Evolutionary conservation across 2,888 invertebrate genomes (phyloP).

Genomic region (Achlya flavicornis): DNA sequence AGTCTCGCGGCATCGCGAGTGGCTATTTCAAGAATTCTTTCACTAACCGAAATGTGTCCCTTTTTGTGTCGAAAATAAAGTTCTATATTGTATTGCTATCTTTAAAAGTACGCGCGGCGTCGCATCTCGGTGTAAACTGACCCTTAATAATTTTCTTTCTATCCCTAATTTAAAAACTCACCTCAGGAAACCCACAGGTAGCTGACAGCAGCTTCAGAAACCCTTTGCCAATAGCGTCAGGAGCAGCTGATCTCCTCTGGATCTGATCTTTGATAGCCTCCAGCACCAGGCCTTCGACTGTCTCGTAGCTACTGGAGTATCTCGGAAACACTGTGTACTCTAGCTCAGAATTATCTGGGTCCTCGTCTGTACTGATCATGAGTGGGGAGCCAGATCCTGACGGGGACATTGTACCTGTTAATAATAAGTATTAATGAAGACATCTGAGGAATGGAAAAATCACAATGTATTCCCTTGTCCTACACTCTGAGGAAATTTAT

Average conservation of each 20-base stretch:
- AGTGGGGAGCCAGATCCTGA: constrained; percentile 80
- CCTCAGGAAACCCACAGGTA: constrained; percentile 93
- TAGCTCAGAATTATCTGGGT: constrained; percentile 84
- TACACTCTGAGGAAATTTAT: no score
- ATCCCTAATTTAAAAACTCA: constrained; percentile 35
- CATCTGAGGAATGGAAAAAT: no score
- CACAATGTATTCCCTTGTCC: no score
- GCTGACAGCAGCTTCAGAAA: constrained; percentile 93
- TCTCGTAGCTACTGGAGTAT: constrained; percentile 83
- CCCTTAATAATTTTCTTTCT: no score
- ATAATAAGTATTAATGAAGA: neutral
- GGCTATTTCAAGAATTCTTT: no score
- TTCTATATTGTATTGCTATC: no score
- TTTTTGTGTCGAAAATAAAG: no score
- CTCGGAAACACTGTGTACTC: constrained; percentile 77
- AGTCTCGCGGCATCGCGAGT: no score
- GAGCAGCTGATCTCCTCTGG: constrained; percentile 89
- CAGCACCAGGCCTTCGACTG: constrained; percentile 91
- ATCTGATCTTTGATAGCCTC: constrained; percentile 95
- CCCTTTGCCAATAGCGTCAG: constrained; percentile 94
- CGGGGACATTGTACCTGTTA: constrained; percentile 79
- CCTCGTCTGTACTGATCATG: constrained; percentile 81
- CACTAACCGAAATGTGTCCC: no score
- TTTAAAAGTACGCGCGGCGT: no score
- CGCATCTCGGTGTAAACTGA: no score